A percentile compares a stretch with the other conserved stretches of the same genome.
Evolutionary conservation across 2,113 vertebrate genomes (phyloP).

Genomic region (Varanus komodoensis): DNA sequence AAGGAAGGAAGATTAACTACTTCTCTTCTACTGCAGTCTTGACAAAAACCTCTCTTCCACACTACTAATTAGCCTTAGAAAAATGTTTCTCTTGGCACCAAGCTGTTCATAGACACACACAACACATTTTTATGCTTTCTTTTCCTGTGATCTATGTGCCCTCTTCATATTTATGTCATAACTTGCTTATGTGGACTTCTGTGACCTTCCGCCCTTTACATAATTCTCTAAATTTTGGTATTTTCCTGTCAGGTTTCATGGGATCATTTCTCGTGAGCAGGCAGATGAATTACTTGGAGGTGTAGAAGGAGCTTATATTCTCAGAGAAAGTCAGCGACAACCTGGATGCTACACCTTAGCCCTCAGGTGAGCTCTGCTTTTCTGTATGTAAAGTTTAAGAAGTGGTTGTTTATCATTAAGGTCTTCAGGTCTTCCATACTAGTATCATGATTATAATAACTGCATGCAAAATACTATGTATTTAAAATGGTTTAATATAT

Average conservation of each 20-base stretch:
- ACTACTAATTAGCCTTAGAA: neutral
- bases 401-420: neutral
- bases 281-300: constrained; percentile 90
- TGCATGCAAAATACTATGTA: neutral
- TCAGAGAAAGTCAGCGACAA: constrained; percentile 96
- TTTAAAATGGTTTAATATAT: neutral
- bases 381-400: neutral
- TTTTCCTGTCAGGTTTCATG: constrained; percentile 88
- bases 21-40: neutral
- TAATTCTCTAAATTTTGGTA: constrained; percentile 12
- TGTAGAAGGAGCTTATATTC: constrained; percentile 93
- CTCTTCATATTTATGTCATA: neutral
- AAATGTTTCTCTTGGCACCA: neutral
- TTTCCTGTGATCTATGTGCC: neutral
- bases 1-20: neutral
- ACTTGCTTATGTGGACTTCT: neutral
- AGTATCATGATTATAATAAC: neutral
- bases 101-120: neutral
- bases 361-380: constrained; percentile 83
- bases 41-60: neutral
- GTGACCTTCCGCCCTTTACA: constrained; percentile 10
- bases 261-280: constrained; percentile 93
- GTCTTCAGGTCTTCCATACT: neutral
- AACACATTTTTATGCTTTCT: neutral
- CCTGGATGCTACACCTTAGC: constrained; percentile 95